Percentiles rank a stretch among this genome's conserved stretches.
These are phyloP conservation scores for Bradypus variegatus DNA, from an alignment of 2,797 vertebrate species.

Conservation along the genomic window DNA sequence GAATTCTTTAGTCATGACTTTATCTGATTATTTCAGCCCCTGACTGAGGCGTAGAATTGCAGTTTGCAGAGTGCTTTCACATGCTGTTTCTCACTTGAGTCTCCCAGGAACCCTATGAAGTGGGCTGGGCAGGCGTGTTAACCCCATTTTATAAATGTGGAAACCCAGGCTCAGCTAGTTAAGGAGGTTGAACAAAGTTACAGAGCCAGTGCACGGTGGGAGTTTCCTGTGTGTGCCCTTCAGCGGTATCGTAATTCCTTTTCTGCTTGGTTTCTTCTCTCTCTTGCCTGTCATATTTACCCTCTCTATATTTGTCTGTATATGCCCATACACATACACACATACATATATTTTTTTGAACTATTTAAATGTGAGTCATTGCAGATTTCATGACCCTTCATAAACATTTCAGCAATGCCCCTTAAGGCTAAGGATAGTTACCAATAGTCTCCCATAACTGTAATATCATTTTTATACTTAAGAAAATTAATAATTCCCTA, in stretches of 20 bases:
- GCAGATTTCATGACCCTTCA: not conserved
- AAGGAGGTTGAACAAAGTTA: not conserved
- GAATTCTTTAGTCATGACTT: not conserved
- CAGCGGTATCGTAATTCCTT: fast-evolving
- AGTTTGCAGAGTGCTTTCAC: not conserved
- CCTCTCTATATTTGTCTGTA: not conserved
- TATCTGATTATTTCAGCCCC: no score
- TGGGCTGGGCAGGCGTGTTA: no score
- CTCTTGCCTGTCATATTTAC: not conserved
- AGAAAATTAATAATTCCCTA: not conserved
- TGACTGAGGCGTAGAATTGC: not conserved
- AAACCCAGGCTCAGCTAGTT: not conserved
- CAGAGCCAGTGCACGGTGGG: fast-evolving
- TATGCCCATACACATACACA: no score
- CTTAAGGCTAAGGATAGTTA: not conserved
- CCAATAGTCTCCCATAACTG: not conserved
- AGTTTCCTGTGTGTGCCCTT: not conserved
- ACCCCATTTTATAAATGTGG: not conserved
- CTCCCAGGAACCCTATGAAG: not conserved
- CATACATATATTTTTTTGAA: not conserved
- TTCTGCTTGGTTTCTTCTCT: not conserved
- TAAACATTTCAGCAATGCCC: not conserved
- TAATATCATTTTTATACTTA: not conserved
- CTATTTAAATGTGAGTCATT: not conserved
- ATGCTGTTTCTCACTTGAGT: not conserved